Evolutionary conservation across 2,113 vertebrate species (phyloP).

Genomic region (Lynx canadensis): DNA sequence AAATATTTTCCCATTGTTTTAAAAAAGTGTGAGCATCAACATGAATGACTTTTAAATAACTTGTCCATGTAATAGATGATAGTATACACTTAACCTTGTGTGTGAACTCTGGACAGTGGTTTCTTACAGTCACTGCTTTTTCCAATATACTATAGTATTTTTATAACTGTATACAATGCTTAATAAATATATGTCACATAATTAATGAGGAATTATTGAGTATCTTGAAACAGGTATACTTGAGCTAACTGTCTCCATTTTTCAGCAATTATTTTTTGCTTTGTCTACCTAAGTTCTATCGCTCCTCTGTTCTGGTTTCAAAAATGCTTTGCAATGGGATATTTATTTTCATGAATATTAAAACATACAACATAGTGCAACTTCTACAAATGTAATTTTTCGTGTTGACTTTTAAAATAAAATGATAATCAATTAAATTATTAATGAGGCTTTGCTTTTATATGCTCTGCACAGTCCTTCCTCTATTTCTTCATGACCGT

Average conservation of each 20-base stretch:
- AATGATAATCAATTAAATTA: constrained; percentile 14
- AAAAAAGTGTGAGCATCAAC: neutral
- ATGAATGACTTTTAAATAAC: constrained; percentile 36
- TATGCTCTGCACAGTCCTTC: neutral
- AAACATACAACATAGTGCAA: neutral
- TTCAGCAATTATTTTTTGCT: constrained; percentile 5
- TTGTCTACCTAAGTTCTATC: neutral
- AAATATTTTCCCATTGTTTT: neutral
- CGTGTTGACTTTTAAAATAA: constrained; percentile 46
- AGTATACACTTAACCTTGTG: neutral
- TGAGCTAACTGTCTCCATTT: neutral
- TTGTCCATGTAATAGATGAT: neutral
- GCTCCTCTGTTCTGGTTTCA: neutral
- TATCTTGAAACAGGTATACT: neutral
- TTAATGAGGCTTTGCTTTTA: neutral
- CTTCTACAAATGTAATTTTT: constrained; percentile 50
- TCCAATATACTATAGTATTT: neutral
- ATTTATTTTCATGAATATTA: constrained; percentile 36
- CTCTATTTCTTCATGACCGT: neutral
- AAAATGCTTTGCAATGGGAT: constrained; percentile 1
- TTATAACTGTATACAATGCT: neutral
- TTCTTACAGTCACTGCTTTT: neutral
- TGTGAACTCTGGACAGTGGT: neutral
- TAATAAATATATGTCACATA: neutral
- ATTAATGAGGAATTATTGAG: neutral